These are phyloP conservation scores for Pteromalus puparum DNA, from an alignment of 1,140 invertebrate genomes.

Conservation along the genomic window DNA sequence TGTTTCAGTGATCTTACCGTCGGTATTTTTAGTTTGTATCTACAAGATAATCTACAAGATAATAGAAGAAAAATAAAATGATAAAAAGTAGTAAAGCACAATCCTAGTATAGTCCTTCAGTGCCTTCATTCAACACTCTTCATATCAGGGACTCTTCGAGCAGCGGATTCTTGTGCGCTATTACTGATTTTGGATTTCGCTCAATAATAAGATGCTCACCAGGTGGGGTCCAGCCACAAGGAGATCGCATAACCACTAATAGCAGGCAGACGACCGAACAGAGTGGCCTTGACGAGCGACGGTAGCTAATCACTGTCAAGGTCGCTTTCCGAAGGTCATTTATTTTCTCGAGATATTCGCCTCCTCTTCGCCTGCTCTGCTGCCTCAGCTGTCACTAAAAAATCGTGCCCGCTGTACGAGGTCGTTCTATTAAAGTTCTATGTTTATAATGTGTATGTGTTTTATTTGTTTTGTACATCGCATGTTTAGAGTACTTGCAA, in stretches of 20 bases:
- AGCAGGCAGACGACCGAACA: slow-evolving; percentile 69
- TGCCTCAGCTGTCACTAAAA: slow-evolving; percentile 75
- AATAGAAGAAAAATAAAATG: slow-evolving; percentile 52
- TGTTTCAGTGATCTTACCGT: slow-evolving; percentile 47
- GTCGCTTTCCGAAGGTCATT: slow-evolving; percentile 76
- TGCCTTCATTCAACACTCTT: slow-evolving; percentile 59
- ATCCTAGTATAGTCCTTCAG: slow-evolving; percentile 50
- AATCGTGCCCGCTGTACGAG: slow-evolving; percentile 75
- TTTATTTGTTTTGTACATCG: slow-evolving; percentile 17
- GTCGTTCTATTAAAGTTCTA: slow-evolving; percentile 70
- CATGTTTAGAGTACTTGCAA: slow-evolving; percentile 26
- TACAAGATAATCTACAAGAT: too few relatives aligned
- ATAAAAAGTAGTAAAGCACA: slow-evolving; percentile 45
- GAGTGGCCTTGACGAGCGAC: slow-evolving; percentile 74
- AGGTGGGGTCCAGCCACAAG: slow-evolving; percentile 74
- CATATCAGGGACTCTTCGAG: slow-evolving; percentile 55
- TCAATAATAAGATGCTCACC: slow-evolving; percentile 66
- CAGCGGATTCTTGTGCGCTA: slow-evolving; percentile 70
- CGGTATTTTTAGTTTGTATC: slow-evolving; percentile 55
- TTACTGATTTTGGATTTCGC: slow-evolving; percentile 38
- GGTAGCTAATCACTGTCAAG: slow-evolving; percentile 77
- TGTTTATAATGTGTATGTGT: slow-evolving; percentile 45
- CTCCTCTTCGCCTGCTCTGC: slow-evolving; percentile 74
- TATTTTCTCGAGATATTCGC: slow-evolving; percentile 75
- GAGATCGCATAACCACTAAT: slow-evolving; percentile 70